Evolutionary conservation across 2,113 vertebrate genomes (phyloP).

Genomic region (Tylochromis polylepis): DNA sequence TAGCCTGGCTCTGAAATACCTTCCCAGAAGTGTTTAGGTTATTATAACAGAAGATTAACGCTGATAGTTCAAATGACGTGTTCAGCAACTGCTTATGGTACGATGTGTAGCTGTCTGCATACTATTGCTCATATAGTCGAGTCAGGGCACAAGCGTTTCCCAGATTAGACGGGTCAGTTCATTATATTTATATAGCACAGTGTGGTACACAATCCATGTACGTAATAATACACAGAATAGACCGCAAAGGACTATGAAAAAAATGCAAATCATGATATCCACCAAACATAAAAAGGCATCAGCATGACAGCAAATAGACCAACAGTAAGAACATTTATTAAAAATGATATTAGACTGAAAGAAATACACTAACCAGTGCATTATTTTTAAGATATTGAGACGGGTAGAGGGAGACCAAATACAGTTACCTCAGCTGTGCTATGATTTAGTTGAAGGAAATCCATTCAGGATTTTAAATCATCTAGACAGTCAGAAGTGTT

Average conservation of each 20-base stretch:
- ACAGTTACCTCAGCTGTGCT: neutral
- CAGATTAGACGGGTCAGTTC: neutral
- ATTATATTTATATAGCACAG: neutral
- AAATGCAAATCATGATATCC: neutral
- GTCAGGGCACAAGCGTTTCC: neutral
- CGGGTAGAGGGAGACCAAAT: neutral
- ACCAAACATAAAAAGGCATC: neutral
- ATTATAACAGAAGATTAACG: neutral
- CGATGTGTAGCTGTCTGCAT: neutral
- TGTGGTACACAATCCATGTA: neutral
- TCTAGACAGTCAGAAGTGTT: neutral
- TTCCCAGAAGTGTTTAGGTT: neutral
- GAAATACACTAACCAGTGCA: neutral
- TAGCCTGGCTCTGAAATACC: neutral
- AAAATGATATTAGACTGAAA: neutral
- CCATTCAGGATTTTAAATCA: neutral
- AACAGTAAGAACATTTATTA: neutral
- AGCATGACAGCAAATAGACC: neutral
- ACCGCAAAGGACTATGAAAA: fast-evolving
- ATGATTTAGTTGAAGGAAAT: neutral
- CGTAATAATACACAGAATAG: neutral
- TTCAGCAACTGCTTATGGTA: neutral
- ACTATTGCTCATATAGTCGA: neutral
- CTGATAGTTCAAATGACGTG: neutral
- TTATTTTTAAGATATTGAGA: fast-evolving